These are phyloP conservation scores for Notothenia rossii DNA, from an alignment of 2,113 vertebrate genomes.

Conservation along the genomic window DNA sequence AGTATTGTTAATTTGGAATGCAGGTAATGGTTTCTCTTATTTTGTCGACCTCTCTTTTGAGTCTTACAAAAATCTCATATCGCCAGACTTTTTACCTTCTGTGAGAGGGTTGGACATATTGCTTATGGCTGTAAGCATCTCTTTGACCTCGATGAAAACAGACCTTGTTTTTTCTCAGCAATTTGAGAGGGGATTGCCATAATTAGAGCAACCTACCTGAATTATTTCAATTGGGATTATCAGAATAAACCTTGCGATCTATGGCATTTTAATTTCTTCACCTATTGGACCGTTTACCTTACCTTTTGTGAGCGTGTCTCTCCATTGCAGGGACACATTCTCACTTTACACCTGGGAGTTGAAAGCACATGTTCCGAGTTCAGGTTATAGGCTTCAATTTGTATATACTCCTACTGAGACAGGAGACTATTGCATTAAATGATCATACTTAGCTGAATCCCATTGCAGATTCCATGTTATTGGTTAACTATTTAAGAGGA, in stretches of 20 bases:
- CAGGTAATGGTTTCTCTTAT: neutral
- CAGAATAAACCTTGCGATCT: slow-evolving; percentile 26
- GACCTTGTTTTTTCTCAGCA: slow-evolving; percentile 11
- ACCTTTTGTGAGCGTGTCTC: slow-evolving; percentile 42
- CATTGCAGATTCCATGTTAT: no score
- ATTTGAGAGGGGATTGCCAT: slow-evolving; percentile 59
- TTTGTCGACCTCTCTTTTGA: neutral
- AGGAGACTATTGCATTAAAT: no score
- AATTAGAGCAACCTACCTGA: slow-evolving; percentile 54
- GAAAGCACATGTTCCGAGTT: neutral
- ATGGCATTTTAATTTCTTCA: slow-evolving; percentile 24
- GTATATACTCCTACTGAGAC: no score
- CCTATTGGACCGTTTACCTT: slow-evolving; percentile 16
- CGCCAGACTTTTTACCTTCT: neutral
- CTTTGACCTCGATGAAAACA: no score
- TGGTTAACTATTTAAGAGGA: no score
- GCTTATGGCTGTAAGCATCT: no score
- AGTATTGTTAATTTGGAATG: neutral
- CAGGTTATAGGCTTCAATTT: no score
- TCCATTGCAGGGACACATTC: slow-evolving; percentile 15
- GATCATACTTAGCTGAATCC: no score
- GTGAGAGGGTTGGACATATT: neutral
- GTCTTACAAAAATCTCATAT: no score
- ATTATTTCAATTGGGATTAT: slow-evolving; percentile 60
- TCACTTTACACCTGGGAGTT: slow-evolving; percentile 41